Evolutionary conservation across 2,113 vertebrate species (phyloP).

Genomic region (Cepphus grylle): DNA sequence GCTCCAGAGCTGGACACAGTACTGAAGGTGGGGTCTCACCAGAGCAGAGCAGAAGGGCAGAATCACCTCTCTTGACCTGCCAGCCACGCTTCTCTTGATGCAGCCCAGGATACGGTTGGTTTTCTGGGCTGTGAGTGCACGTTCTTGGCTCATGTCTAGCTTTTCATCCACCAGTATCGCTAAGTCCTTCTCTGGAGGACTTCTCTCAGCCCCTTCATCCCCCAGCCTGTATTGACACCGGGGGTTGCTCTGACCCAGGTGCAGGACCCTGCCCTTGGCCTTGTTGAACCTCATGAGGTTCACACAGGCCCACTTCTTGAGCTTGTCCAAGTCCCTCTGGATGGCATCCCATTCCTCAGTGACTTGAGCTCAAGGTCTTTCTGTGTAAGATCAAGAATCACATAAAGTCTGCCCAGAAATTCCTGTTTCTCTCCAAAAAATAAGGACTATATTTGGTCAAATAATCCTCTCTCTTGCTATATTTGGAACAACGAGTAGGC

Average conservation of each 20-base stretch:
- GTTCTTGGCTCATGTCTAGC: too few species aligned
- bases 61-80: too few species aligned
- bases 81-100: too few species aligned
- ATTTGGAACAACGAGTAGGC: fast-evolving
- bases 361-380: neutral
- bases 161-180: neutral
- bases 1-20: too few species aligned
- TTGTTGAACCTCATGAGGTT: neutral
- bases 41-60: too few species aligned
- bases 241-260: neutral
- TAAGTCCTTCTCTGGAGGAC: neutral
- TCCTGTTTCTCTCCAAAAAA: neutral
- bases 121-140: too few species aligned
- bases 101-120: too few species aligned
- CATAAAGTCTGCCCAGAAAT: neutral
- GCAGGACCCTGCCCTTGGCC: neutral
- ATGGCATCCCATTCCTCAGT: neutral
- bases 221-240: neutral
- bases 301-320: neutral
- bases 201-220: neutral
- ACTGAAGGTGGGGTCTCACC: too few species aligned
- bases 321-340: neutral
- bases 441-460: neutral
- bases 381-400: neutral
- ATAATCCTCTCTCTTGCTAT: neutral